Base-by-base conservation (phyloP, 2,113 vertebrate species). In the Apistogramma diplotaenia region DNA sequence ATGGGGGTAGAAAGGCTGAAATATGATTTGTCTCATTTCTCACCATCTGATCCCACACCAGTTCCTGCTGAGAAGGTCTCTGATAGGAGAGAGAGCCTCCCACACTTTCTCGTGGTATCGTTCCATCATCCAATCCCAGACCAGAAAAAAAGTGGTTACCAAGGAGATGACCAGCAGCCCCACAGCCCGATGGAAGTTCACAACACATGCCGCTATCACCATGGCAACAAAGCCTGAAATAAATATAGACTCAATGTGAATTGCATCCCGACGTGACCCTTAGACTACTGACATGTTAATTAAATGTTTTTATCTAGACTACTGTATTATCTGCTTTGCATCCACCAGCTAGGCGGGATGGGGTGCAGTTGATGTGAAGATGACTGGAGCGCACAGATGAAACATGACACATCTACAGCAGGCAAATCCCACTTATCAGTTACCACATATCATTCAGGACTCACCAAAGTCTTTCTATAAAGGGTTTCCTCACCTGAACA, bases 31-130 rank as follows among this genome's bases (percentile, higher is more conserved):
- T n/a, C 16, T 70, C 8, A 61, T 76, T 65, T 82, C 84, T 96
- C 94, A 97, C 97, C 96, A 96, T 94, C 94, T 97, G 33, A 97
- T 78, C 95, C 96, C 95, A 88, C 94, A 89, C 93, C 93, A 95
- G 4, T 96, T 93, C 37, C 80, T 90, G 77, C 86, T 76, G 56
- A 96, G 74, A 10, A 93, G 72, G 1, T 3, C 88, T 84, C 85
- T 82, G 76, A 86, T 83, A 16, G 92, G 87, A 70, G 85, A 82
- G 23, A 96, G 91, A 31, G 90, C 35, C 49, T 92, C 84, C 84
- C 90, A 82, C 74, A 96, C 82, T 83, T 21, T 88, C 13, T 89
- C 82, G 87, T 95, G 95, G 74, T 96, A 96, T 79, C 81, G 95
- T 29, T 88, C 86, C 88, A 95, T 94, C 72, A 95, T 81, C 89